phyloP scores from a whole-genome alignment of 2,113 vertebrate species.

The Excalfactoria chinensis region DNA sequence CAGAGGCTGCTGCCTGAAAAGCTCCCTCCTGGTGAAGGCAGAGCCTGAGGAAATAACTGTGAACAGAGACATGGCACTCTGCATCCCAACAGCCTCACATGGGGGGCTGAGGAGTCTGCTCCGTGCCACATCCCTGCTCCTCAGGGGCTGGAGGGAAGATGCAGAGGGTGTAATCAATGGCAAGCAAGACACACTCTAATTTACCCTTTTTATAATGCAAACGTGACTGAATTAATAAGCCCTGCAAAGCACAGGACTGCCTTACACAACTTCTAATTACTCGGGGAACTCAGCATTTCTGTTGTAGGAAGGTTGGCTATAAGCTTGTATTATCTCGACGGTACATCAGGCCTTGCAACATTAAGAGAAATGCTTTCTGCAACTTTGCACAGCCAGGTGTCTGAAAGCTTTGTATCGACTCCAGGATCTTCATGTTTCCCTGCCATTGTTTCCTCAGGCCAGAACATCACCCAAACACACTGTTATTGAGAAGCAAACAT shows the following conservation, averaged over 20 bases:
- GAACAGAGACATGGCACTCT: fast-evolving
- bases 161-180: conserved; percentile 19
- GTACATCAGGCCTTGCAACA: conserved; percentile 29
- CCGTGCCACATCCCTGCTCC: background rate
- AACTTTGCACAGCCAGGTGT: background rate
- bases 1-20: background rate
- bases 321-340: conserved; percentile 26
- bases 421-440: conserved; percentile 9
- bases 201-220: conserved; percentile 13
- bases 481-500: background rate
- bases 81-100: background rate
- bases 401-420: conserved; percentile 15
- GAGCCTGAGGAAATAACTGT: background rate
- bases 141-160: background rate
- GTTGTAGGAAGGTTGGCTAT: background rate
- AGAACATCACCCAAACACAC: background rate
- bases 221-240: conserved; percentile 57
- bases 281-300: conserved; percentile 29
- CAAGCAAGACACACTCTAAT: conserved; percentile 49
- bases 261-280: conserved; percentile 58
- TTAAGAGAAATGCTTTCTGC: conserved; percentile 33
- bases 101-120: background rate
- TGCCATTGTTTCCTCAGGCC: background rate
- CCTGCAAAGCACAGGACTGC: background rate
- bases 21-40: background rate